A percentile compares a stretch with the other conserved stretches of the same genome.
Evolutionary conservation across 2,113 vertebrate species (phyloP).

Genomic region (Xenus cinereus): DNA sequence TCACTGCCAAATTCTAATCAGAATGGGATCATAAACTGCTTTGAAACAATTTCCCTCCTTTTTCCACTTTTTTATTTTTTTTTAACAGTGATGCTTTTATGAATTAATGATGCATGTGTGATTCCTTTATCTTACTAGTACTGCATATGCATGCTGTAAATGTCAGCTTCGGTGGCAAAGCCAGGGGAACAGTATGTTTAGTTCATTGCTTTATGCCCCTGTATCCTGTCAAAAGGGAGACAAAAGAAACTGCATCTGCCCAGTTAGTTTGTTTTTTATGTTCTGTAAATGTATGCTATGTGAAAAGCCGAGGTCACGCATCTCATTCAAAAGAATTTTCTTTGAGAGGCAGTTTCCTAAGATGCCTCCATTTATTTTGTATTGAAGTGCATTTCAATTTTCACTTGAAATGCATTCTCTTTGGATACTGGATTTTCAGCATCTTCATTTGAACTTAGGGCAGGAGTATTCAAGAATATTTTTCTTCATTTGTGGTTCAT

Average conservation of each 20-base stretch:
- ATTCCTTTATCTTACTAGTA: background rate
- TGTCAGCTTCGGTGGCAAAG: background rate
- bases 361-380: background rate
- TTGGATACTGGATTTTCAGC: background rate
- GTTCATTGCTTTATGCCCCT: background rate
- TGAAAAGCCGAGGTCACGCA: background rate
- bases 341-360: background rate
- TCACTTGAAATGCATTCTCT: background rate
- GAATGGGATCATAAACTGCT: background rate
- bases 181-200: background rate
- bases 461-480: background rate
- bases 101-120: background rate
- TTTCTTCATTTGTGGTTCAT: background rate
- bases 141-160: background rate
- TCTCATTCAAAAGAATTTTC: background rate
- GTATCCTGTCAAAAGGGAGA: background rate
- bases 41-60: background rate
- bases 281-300: background rate
- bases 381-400: background rate
- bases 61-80: background rate
- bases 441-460: background rate
- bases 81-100: background rate
- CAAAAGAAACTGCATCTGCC: background rate
- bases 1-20: background rate
- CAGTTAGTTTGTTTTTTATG: background rate